Evolutionary conservation across 2,797 vertebrate species (phyloP), one percentile per base, ranked within the genome.

Genomic region (Neoniphon sammara): DNA sequence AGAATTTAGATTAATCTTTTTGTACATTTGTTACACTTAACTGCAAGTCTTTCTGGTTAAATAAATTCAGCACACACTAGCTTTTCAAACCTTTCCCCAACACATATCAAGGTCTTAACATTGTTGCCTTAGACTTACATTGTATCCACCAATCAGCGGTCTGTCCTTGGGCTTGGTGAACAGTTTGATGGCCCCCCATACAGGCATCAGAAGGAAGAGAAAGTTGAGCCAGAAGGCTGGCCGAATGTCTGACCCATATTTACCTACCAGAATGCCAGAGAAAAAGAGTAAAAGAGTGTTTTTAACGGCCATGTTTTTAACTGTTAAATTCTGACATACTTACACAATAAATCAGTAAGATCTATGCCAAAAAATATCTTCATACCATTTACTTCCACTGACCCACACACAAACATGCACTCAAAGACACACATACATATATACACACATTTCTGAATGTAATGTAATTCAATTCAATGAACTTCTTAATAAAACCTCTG

Each of bases 201-300:
- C 66, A 4, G 94, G 96, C 68, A 96, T 70, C 80, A 97, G 63
- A 58, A 97, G 3, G 68, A 95, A 98, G 25, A 95, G 91, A 60
- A 96, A 82, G 87, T 96, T 95, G 67, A 98, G 91, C 88, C 97
- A 94, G 91, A 96, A 96, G 55, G 91, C 81, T 0, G 95, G 95
- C 17, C 90, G 94, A 63, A 97, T 93, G 70, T 98, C 96, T 0
- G 94, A 93, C 66, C 95, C 96, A 76, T 96, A 96, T 89, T 97
- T 97, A 82, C 97, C 96, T 98, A 85, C 27, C 54, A 80, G 47
- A 64, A 23, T 68, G 47, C 15, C 10, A 73, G 70, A 73, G 52
- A 14, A 3, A 23, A 21, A 54, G 46, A 9, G 31, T 7, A 36
- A n/a, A 6, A 15, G 21, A 4, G 36, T 12, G 30, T 55, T 66